Percentiles rank a stretch among this genome's conserved stretches.
Conservation (phyloP, 1,140 invertebrate species). For the Cylas formicarius region DNA sequence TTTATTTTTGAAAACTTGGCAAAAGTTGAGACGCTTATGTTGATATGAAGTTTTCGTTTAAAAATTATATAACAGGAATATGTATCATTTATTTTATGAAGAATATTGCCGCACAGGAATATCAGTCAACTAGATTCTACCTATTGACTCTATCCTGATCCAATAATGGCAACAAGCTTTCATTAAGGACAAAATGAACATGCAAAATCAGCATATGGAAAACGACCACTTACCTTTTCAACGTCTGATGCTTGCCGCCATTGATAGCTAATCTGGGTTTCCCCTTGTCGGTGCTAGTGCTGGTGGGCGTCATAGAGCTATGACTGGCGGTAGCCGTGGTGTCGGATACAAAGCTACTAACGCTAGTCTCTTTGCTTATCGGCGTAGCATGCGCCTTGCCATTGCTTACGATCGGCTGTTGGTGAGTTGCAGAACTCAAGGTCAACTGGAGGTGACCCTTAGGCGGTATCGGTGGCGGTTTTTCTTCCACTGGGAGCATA, state of each 20-base stretch:
- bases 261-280: slow-evolving; percentile 51
- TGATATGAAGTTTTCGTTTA: too few species aligned
- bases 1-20: too few species aligned
- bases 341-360: slow-evolving; percentile 50
- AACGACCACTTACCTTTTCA: slow-evolving; percentile 55
- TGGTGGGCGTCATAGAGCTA: slow-evolving; percentile 50
- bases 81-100: too few species aligned
- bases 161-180: too few species aligned
- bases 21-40: too few species aligned
- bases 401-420: slow-evolving; percentile 13
- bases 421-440: slow-evolving; percentile 13
- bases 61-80: too few species aligned
- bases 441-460: slow-evolving; percentile 46
- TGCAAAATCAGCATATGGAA: too few species aligned
- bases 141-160: too few species aligned
- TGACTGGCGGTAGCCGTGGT: slow-evolving; percentile 44
- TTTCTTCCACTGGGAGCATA: slow-evolving; percentile 58
- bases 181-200: too few species aligned
- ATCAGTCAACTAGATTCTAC: too few species aligned
- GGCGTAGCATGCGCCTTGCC: slow-evolving; percentile 23
- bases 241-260: slow-evolving; percentile 52
- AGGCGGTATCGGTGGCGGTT: slow-evolving; percentile 49
- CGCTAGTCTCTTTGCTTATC: slow-evolving; percentile 49
- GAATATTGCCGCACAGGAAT: too few species aligned
- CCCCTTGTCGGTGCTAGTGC: slow-evolving; percentile 46